Evolutionary conservation across 2,113 vertebrate genomes (phyloP).

Genomic region (Erythrolamprus reginae): DNA sequence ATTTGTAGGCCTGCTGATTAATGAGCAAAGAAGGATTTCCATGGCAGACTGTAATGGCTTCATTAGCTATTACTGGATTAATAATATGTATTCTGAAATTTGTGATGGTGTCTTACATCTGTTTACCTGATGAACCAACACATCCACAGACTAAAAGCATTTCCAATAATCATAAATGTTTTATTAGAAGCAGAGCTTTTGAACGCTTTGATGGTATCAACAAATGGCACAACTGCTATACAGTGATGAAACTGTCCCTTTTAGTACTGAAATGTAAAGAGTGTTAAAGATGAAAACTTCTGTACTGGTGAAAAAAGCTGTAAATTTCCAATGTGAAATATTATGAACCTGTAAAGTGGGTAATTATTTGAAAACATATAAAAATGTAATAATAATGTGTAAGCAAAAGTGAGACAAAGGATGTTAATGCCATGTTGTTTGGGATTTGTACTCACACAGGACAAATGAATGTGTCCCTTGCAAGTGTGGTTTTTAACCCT

Average conservation of each 20-base stretch:
- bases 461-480: not conserved
- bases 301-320: not conserved
- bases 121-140: constrained; percentile 32
- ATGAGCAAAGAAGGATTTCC: constrained; percentile 30
- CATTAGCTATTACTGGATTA: constrained; percentile 32
- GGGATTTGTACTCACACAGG: not conserved
- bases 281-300: not conserved
- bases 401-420: not conserved
- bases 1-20: constrained; percentile 22
- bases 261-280: not conserved
- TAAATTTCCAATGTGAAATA: not conserved
- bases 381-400: not conserved
- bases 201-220: constrained; percentile 4
- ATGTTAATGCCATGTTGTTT: not conserved
- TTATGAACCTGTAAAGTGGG: not conserved
- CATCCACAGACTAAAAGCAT: constrained; percentile 19
- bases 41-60: constrained; percentile 17
- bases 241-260: not conserved
- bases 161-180: constrained; percentile 26
- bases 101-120: constrained; percentile 16
- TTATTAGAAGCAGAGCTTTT: constrained; percentile 27
- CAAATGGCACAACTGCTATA: not conserved
- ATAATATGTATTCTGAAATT: constrained; percentile 27
- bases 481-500: not conserved
- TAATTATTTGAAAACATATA: not conserved